Percentiles rank a stretch among this genome's conserved stretches.
These are phyloP conservation scores for Pseudomugil gertrudae DNA, from an alignment of 2,797 vertebrate species.

Conservation along the genomic window DNA sequence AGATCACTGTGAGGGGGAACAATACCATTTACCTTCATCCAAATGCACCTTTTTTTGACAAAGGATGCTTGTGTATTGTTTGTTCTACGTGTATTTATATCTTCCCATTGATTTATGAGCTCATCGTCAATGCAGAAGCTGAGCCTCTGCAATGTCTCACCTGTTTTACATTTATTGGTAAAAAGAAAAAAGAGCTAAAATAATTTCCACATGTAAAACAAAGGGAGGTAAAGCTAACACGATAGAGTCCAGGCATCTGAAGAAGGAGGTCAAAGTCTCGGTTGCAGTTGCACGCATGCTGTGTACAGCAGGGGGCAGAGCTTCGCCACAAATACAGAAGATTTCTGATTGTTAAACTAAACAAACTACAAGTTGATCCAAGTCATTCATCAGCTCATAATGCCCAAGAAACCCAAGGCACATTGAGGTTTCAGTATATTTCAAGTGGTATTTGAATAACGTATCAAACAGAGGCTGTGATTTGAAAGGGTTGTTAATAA, in stretches of 20 bases:
- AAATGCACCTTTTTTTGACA: constrained; percentile 7
- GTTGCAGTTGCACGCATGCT: neutral
- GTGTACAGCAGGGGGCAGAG: constrained; percentile 57
- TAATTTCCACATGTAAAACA: constrained; percentile 9
- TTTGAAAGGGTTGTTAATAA: constrained; percentile 25
- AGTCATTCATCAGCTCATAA: constrained; percentile 9
- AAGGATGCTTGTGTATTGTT: constrained; percentile 21
- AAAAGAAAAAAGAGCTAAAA: constrained; percentile 6
- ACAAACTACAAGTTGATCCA: constrained; percentile 3
- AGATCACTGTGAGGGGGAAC: constrained; percentile 67
- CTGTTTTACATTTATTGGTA: constrained; percentile 13
- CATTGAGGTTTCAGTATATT: constrained; percentile 1
- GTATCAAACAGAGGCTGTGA: neutral
- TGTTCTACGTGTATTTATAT: constrained; percentile 41
- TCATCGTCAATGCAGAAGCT: constrained; percentile 3
- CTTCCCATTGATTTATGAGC: constrained; percentile 23
- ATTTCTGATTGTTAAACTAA: neutral
- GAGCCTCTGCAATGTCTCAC: neutral
- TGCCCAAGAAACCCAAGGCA: neutral
- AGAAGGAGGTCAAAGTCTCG: constrained; percentile 9
- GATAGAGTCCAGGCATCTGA: constrained; percentile 10
- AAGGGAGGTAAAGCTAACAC: constrained; percentile 50
- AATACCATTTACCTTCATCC: constrained; percentile 30
- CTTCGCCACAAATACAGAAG: constrained; percentile 22
- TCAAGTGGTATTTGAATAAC: neutral